phyloP scores from a whole-genome alignment of 2,888 invertebrate species.

The Pristionchus fissidentatus region DNA sequence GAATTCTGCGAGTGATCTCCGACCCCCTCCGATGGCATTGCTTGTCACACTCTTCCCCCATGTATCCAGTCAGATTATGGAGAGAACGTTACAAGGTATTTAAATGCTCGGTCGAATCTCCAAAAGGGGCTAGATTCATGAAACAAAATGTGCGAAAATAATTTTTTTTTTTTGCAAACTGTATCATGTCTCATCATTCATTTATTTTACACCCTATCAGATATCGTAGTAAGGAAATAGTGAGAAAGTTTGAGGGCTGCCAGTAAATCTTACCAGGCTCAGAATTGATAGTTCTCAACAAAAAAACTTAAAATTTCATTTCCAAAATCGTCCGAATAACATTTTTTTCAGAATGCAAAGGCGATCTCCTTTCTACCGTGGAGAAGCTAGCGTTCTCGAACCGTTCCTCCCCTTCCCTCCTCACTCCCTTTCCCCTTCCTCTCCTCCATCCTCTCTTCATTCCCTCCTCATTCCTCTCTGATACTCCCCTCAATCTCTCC shows the following conservation, averaged over 20 bases:
- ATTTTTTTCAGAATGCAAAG: conserved; percentile 83
- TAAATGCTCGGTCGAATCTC: too few relatives aligned
- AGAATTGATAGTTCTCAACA: too few relatives aligned
- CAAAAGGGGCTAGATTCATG: too few relatives aligned
- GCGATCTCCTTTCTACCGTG: conserved; percentile 90
- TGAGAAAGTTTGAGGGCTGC: too few relatives aligned
- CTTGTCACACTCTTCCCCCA: conserved; percentile 88
- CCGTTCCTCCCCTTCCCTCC: neutral
- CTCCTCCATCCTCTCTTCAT: conserved; percentile 40
- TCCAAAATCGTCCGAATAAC: conserved; percentile 1
- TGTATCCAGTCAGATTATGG: conserved; percentile 84
- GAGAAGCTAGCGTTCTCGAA: conserved; percentile 78
- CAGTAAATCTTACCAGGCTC: too few relatives aligned
- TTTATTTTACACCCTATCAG: too few relatives aligned
- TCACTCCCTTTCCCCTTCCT: conserved; percentile 5
- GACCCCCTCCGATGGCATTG: conserved; percentile 82
- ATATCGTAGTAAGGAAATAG: too few relatives aligned
- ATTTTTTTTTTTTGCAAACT: conserved; percentile 9
- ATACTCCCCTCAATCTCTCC: conserved; percentile 40
- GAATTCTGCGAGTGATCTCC: neutral
- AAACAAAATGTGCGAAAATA: too few relatives aligned
- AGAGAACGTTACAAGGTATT: conserved; percentile 86
- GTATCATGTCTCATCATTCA: neutral
- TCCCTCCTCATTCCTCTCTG: neutral
- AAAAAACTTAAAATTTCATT: too few relatives aligned